phyloP scores from a whole-genome alignment of 2,888 invertebrate genomes.

The Girardia tigrina region DNA sequence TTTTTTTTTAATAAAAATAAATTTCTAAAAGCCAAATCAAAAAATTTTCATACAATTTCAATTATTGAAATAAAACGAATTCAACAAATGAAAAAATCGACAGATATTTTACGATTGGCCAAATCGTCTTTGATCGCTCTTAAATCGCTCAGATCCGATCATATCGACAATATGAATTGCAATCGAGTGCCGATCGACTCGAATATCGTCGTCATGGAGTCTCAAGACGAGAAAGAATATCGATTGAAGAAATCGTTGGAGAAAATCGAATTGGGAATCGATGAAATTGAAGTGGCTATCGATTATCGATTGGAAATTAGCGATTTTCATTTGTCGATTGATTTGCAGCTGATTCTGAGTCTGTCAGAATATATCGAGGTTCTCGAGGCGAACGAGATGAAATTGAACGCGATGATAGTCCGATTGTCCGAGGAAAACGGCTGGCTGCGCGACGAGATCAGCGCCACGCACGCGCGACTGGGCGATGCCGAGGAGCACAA shows the following conservation, averaged over 20 bases:
- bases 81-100: background rate
- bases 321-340: background rate
- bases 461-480: background rate
- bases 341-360: background rate
- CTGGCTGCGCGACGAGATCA: background rate
- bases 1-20: background rate
- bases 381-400: background rate
- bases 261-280: background rate
- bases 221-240: background rate
- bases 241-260: conserved; percentile 13
- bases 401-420: background rate
- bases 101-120: background rate
- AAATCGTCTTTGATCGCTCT: background rate
- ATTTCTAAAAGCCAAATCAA: background rate
- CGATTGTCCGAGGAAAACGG: background rate
- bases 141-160: conserved; percentile 11
- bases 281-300: background rate
- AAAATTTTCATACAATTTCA: background rate
- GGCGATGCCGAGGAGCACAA: background rate
- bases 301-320: background rate
- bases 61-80: background rate
- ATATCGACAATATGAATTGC: background rate
- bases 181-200: background rate
- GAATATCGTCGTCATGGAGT: background rate
- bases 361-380: background rate